phyloP scores from a whole-genome alignment of 1,140 invertebrate genomes.

The Drosophila leontia region DNA sequence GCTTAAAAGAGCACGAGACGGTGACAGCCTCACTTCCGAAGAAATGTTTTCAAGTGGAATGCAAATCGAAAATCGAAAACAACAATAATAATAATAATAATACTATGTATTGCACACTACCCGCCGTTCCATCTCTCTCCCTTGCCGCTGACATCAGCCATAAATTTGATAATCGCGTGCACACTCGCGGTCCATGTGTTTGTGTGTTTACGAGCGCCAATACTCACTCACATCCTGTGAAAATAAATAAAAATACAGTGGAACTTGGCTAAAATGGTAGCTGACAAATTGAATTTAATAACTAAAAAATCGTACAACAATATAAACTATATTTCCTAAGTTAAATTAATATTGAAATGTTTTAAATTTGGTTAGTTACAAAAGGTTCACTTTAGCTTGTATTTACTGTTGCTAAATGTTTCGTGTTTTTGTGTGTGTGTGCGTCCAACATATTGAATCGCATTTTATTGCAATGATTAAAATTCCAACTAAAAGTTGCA shows the following conservation, averaged over 20 bases:
- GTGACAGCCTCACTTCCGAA: background rate
- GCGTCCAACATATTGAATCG: background rate
- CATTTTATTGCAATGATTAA: conserved; percentile 7
- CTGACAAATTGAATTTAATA: background rate
- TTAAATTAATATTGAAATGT: background rate
- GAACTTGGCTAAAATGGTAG: background rate
- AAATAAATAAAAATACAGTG: conserved; percentile 37
- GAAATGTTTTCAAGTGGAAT: conserved; percentile 3
- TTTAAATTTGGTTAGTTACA: background rate
- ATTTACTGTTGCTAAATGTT: conserved; percentile 14
- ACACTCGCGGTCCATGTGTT: conserved; percentile 17
- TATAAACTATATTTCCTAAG: no score
- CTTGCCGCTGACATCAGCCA: conserved; percentile 67
- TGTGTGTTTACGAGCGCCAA: conserved; percentile 29
- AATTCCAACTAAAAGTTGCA: conserved; percentile 24
- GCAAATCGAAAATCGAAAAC: conserved; percentile 33
- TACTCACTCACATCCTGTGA: conserved; percentile 35
- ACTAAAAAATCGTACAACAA: background rate
- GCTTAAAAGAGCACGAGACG: background rate
- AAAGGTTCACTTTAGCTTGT: background rate
- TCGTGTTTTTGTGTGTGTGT: background rate
- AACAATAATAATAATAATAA: conserved; percentile 10
- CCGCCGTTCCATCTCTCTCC: conserved; percentile 11
- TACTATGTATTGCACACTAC: conserved; percentile 7
- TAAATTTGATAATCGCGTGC: conserved; percentile 79